Evolutionary conservation across 2,888 invertebrate genomes (phyloP), one percentile per base, ranked within the genome.

Genomic region (Agriopis marginaria): DNA sequence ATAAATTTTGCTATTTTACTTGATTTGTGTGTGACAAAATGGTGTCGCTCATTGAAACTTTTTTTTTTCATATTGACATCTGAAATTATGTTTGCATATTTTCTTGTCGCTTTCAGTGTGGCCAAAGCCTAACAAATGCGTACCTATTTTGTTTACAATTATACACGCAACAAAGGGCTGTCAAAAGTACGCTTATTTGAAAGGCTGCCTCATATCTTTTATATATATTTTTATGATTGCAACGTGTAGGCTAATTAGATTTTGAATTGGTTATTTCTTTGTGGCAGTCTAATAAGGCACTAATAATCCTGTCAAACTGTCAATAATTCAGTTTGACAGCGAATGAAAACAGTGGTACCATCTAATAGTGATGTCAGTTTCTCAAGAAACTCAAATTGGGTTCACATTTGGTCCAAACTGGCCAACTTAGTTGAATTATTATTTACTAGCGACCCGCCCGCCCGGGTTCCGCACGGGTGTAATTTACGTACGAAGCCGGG

Each of bases 51-150:
- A 32, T 58, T 45, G 23, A 14, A 10, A 14, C 17, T 14, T 7
- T 17, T 23, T 51, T 39, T 12, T 54, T 45, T 45, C 45, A 10
- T 10, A 45, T 45, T 47, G 47, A 32, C 23, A 23, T 44, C 1
- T 58, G 23, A 59, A 32, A 32, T 58, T 9, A 53, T 44, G 44
- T 63, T 23, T 32, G 10, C 56, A 14, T 51, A 62, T 23, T 40
- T 53, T 44, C 12, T 47, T 23, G 40, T 58, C 71, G 71, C 74
- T 76, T 61, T 65, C 70, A 76, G 75, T 73, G 71, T 49, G 66
- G 65, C 58, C 58, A 45, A 12, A 39, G 9, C 65, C 39, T 23
- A 42, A n/a, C 40, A 11, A 53, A 17, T 17, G 50, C 50, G 44
- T 55, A 47, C 49, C 40, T 63, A 51, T 60, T 49, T 53, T 53